Evolutionary conservation across 2,888 invertebrate species (phyloP), one percentile per base, ranked within the genome.

Genomic region (Formica aserva): DNA sequence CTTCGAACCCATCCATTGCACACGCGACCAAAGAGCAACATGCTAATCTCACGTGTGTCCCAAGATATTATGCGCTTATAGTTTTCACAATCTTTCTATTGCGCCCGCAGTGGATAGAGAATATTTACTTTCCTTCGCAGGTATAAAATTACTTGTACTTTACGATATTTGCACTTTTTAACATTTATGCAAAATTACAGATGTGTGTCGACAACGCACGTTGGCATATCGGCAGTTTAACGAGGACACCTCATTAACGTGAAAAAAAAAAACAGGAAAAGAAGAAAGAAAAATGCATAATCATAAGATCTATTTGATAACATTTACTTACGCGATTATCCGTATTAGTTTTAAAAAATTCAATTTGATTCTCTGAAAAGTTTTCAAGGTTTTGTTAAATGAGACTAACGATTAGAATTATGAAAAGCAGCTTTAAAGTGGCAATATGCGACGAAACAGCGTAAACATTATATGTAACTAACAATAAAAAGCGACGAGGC

Each of bases 1-100:
- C 78, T 80, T 80, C 52, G 45, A 72, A 35, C 22, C 60, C 78
- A 72, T 72, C 72, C 22, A 45, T 71, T 22, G 41, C 26, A 62
- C 32, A 62, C 72, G 78, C 60, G 32, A 57, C 13, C 57, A 78
- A 57, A 41, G 57, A 85, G 83, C 78, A 77, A 72, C 88, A 88
- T 88, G 88, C 88, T 84, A 81, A 85, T 82, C 35, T 85, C 83
- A 85, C 60, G 80, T 85, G 82, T 84, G 77, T 65, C 83, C 75
- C 62, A 66, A 84, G 60, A 66, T 69, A 38, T 45, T 48, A 48
- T n/a, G n/a, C n/a, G 52, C 45, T 45, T 18, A 45, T 15, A 15
- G 5, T 45, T 52, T n/a, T 52, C 8, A 52, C 52, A 22, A 78
- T 22, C 18, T 78, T 35, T 57, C 22, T 26, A 15, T 26, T 3